phyloP scores from a whole-genome alignment of 30 jellyfish, hydroid and myxozoan species.

The Phacellophora camtschatica region DNA sequence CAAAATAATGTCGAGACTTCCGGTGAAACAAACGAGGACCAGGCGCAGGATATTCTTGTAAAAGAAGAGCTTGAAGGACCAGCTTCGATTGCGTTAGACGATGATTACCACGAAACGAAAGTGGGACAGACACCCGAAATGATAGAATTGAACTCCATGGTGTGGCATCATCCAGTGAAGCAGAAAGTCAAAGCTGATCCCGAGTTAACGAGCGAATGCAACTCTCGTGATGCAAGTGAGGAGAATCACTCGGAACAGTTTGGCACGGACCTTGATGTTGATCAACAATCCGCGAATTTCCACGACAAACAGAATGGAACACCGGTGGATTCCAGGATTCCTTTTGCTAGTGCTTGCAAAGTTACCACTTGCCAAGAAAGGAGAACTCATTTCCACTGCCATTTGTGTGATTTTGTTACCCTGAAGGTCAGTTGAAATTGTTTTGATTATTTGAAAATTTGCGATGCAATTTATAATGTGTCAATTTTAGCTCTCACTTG shows the following conservation, averaged over 20 bases:
- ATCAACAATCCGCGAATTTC: neutral
- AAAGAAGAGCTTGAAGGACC: constrained; percentile 9
- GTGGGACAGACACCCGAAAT: constrained; percentile 3
- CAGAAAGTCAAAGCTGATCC: neutral
- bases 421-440: neutral
- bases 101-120: neutral
- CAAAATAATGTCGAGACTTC: constrained; percentile 2
- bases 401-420: constrained; percentile 48
- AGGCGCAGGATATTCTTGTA: neutral
- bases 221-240: neutral
- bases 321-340: neutral
- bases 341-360: neutral
- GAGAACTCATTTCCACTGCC: constrained; percentile 53
- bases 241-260: neutral
- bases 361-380: constrained; percentile 4
- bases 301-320: neutral
- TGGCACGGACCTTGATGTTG: neutral
- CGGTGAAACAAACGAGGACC: constrained; percentile 1
- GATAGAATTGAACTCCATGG: constrained; percentile 47
- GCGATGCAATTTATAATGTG: no score
- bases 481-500: no score
- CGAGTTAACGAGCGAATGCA: neutral
- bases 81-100: neutral
- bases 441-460: neutral
- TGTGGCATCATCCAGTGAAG: constrained; percentile 38